Conservation (phyloP, 2,888 invertebrate species). For the Melinaea marsaeus region DNA sequence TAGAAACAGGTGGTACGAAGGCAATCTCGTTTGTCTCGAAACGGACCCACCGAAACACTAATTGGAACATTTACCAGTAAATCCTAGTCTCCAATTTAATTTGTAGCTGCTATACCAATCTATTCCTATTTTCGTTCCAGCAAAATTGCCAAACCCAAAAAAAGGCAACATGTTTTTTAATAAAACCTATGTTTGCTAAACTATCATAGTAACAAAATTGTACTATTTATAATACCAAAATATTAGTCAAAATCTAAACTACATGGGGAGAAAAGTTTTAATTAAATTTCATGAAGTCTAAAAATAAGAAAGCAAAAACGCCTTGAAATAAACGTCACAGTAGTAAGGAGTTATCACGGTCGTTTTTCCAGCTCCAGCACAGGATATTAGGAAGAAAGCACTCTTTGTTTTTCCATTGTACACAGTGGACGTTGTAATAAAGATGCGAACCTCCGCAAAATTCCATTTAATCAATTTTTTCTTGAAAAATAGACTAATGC, state of each 20-base stretch:
- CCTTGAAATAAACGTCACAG: conserved; percentile 17
- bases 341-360: conserved; percentile 24
- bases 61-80: conserved; percentile 71
- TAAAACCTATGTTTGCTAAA: neutral
- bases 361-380: conserved; percentile 35
- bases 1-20: conserved; percentile 38
- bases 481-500: neutral
- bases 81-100: conserved; percentile 69
- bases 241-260: neutral
- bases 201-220: neutral
- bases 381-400: conserved; percentile 42
- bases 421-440: conserved; percentile 30
- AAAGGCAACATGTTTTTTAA: neutral
- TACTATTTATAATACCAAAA: neutral
- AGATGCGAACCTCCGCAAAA: conserved; percentile 38
- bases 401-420: conserved; percentile 39
- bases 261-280: neutral
- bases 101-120: conserved; percentile 42
- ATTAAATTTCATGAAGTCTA: neutral
- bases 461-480: conserved; percentile 43
- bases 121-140: conserved; percentile 14
- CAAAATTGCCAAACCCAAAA: conserved; percentile 21
- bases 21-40: conserved; percentile 68
- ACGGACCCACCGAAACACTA: conserved; percentile 63
- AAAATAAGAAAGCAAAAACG: neutral